phyloP scores from a whole-genome alignment of 2,113 vertebrate genomes.

The Entelurus aequoreus region DNA sequence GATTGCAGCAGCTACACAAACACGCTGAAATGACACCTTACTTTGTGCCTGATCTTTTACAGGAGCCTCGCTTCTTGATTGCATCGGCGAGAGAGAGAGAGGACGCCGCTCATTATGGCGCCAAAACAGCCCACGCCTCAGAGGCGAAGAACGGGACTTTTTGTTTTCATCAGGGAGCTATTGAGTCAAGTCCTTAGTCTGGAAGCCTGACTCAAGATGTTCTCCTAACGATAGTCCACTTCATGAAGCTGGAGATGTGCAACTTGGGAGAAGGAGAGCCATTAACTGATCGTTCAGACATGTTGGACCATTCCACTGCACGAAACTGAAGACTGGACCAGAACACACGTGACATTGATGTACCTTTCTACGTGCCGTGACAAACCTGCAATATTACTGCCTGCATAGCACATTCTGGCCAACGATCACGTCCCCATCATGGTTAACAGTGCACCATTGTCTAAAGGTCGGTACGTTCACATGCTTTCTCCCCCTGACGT shows the following conservation, averaged over 20 bases:
- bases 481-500: too few relatives aligned
- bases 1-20: conserved; percentile 66
- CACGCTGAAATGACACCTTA: conserved; percentile 60
- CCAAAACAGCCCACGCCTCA: conserved; percentile 64
- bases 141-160: conserved; percentile 47
- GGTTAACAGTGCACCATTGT: too few relatives aligned
- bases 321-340: too few relatives aligned
- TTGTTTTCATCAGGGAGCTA: conserved; percentile 68
- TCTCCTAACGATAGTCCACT: conserved; percentile 15
- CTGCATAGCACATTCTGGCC: too few relatives aligned
- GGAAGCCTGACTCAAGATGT: conserved; percentile 67
- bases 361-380: too few relatives aligned
- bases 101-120: conserved; percentile 53
- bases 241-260: conserved; percentile 77
- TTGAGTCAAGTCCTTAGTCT: conserved; percentile 52
- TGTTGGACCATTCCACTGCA: too few relatives aligned
- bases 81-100: conserved; percentile 47
- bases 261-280: conserved; percentile 58
- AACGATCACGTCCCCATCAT: too few relatives aligned
- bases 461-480: too few relatives aligned
- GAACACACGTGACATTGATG: too few relatives aligned
- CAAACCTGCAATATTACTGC: too few relatives aligned
- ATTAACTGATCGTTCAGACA: too few relatives aligned
- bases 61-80: conserved; percentile 62
- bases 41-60: conserved; percentile 60